A percentile compares a stretch with the other conserved stretches of the same genome.
Evolutionary conservation across 2,888 invertebrate species (phyloP).

Genomic region (Empis livida): DNA sequence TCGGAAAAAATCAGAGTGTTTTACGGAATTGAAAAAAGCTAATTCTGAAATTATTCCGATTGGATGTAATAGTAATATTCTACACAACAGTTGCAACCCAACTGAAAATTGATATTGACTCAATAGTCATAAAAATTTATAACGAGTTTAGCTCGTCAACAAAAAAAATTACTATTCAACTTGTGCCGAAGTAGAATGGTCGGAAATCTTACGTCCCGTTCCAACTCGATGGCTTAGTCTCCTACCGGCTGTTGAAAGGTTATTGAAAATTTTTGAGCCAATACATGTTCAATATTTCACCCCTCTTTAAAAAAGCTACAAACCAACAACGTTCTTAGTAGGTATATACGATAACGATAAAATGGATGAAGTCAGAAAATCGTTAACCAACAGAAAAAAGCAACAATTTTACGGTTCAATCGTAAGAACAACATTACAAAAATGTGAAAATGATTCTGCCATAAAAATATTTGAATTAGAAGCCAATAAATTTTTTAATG

Average conservation of each 20-base stretch:
- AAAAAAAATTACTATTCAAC: neutral
- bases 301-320: slow-evolving; percentile 1
- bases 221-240: slow-evolving; percentile 5
- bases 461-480: neutral
- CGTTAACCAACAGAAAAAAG: neutral
- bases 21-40: neutral
- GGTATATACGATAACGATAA: slow-evolving; percentile 3
- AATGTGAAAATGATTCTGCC: neutral
- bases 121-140: slow-evolving; percentile 4
- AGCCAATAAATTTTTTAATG: neutral
- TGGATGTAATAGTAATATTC: neutral
- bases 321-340: neutral
- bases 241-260: slow-evolving; percentile 4
- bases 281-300: slow-evolving; percentile 3
- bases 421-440: neutral
- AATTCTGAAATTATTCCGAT: neutral
- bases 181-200: neutral
- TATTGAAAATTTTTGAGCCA: slow-evolving; percentile 4
- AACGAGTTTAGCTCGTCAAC: slow-evolving; percentile 4
- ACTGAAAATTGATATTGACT: slow-evolving; percentile 4
- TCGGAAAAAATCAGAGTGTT: slow-evolving; percentile 6
- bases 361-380: slow-evolving; percentile 1
- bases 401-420: slow-evolving; percentile 4
- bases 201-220: neutral
- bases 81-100: neutral